These are phyloP conservation scores for Willowsia nigromaculata DNA, from an alignment of 2,888 invertebrate species.

Conservation along the genomic window DNA sequence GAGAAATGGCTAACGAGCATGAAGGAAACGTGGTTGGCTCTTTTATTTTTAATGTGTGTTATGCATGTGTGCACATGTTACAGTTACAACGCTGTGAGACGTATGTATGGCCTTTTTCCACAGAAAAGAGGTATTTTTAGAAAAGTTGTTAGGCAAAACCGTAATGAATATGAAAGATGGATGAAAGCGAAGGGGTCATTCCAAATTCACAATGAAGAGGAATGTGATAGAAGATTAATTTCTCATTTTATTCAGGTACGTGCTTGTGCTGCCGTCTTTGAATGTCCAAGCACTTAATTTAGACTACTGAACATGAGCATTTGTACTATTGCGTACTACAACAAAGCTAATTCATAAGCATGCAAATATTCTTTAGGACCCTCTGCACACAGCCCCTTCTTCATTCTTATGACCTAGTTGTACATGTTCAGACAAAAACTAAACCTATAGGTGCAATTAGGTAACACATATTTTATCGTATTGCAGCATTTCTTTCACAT, in stretches of 20 bases:
- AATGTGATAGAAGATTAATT: constrained; percentile 8
- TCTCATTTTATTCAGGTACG: background rate
- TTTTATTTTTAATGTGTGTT: background rate
- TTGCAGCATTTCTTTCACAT: background rate
- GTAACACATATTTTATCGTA: background rate
- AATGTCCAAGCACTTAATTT: too few relatives aligned
- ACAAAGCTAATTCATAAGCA: background rate
- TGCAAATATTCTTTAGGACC: background rate
- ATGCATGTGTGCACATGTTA: background rate
- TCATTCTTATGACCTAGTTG: constrained; percentile 5
- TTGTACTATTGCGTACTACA: too few relatives aligned
- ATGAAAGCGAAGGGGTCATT: background rate
- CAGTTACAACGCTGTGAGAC: background rate
- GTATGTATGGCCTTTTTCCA: constrained; percentile 5
- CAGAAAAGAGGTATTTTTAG: constrained; percentile 21
- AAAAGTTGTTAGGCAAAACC: background rate
- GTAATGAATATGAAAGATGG: constrained; percentile 13
- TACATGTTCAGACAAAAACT: background rate
- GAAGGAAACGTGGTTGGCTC: background rate
- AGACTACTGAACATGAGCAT: too few relatives aligned
- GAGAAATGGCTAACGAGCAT: constrained; percentile 37
- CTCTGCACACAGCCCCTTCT: background rate
- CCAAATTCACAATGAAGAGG: background rate
- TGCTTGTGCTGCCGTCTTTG: too few relatives aligned
- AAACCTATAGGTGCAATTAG: background rate